Percentiles rank a stretch among this genome's conserved stretches.
These are phyloP conservation scores for Caenorhabditis afra DNA, from an alignment of 2,888 invertebrate genomes.

Conservation along the genomic window DNA sequence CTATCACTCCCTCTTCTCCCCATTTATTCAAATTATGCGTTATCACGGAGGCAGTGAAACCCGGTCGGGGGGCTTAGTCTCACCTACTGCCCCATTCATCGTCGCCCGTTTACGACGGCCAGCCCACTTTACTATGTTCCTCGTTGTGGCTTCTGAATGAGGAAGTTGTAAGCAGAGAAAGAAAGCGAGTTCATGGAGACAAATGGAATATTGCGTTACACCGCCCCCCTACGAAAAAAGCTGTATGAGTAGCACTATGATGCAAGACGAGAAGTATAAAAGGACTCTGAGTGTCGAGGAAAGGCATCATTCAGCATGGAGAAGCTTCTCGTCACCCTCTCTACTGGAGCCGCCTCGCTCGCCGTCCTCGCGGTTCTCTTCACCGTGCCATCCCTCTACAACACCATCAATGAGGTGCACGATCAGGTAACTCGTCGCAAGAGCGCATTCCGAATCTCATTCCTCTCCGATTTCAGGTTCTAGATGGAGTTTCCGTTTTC, in stretches of 20 bases:
- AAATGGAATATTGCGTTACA: constrained; percentile 55
- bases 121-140: constrained; percentile 51
- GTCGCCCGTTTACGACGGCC: constrained; percentile 34
- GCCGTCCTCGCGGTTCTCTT: constrained; percentile 75
- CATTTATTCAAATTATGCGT: constrained; percentile 30
- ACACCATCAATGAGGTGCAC: constrained; percentile 75
- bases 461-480: constrained; percentile 61
- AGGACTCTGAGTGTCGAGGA: constrained; percentile 8
- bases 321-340: constrained; percentile 66
- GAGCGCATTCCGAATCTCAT: not conserved
- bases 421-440: constrained; percentile 49
- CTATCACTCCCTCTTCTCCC: too few relatives aligned
- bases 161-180: constrained; percentile 42
- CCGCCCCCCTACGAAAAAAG: constrained; percentile 18
- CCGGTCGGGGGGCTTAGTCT: constrained; percentile 23
- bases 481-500: constrained; percentile 76
- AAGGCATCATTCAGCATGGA: constrained; percentile 60
- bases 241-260: constrained; percentile 27
- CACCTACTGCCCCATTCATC: constrained; percentile 45
- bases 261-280: constrained; percentile 39
- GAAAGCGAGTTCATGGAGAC: constrained; percentile 46
- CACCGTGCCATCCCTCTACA: constrained; percentile 76
- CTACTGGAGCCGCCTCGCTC: constrained; percentile 65
- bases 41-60: constrained; percentile 38
- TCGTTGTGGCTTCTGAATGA: constrained; percentile 51